Evolutionary conservation across 1,140 invertebrate genomes (phyloP), one percentile per base, ranked within the genome.

Genomic region (Vanessa atalanta): DNA sequence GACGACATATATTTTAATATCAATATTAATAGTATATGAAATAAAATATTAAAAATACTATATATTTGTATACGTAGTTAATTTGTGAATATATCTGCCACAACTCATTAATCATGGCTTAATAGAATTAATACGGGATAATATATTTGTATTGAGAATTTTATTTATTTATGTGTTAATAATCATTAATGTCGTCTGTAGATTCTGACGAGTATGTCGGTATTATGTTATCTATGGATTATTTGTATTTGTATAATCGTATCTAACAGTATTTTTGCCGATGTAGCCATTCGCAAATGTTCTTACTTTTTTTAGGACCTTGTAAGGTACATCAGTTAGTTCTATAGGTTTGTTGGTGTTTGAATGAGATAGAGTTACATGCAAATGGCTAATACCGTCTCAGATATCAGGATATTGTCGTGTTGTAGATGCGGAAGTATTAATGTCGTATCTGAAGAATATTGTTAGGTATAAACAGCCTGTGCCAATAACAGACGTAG

Each of bases 51-150:
- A 23, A 55, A 55, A 55, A 23, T 55, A 55, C n/a, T 16, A 23
- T 13, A 23, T 8, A 3, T 12, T 57, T n/a, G 12, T 57, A 57
- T 11, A 43, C 37, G 37, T 43, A 43, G 37, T 43, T 43, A 43
- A 43, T 75, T 71, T 76, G 48, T 71, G 60, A 70, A 72, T 74
- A 68, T 73, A 65, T 84, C 82, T 83, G 78, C 79, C 51, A 78
- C 71, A 79, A 78, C 77, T 85, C 77, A 76, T 79, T n/a, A 15
- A 75, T 92, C 90, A 92, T 92, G 90, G 90, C 88, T 89, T 92
- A 92, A 92, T 90, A 87, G 90, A 89, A 89, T 57, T 57, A 23
- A 57, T 26, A n/a, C 57, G 66, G 50, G 66, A 60, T 15, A 53
- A 20, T 1, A 16, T 61, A n/a, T 14, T 15, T 61, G 14, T 61